Evolutionary conservation across 2,888 invertebrate species (phyloP).

Genomic region (Catotricha subobsoleta): DNA sequence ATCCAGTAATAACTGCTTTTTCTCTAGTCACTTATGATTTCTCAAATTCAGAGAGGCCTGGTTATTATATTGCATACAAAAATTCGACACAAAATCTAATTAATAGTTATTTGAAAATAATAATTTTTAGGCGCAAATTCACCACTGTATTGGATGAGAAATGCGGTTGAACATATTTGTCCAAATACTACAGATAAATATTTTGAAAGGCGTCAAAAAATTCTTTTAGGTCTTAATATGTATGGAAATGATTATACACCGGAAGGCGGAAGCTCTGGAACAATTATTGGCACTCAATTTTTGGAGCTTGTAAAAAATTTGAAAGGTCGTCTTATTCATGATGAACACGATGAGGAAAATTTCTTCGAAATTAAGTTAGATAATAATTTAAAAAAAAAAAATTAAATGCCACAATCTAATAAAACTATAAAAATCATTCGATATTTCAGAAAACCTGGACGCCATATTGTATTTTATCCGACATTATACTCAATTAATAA

Average conservation of each 20-base stretch:
- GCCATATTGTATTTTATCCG: slow-evolving; percentile 73
- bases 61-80: too few species aligned
- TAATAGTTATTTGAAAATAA: too few species aligned
- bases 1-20: slow-evolving; percentile 62
- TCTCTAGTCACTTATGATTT: slow-evolving; percentile 97
- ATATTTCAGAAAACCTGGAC: slow-evolving; percentile 42
- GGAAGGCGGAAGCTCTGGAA: slow-evolving; percentile 54
- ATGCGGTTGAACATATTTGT: slow-evolving; percentile 55
- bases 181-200: slow-evolving; percentile 33
- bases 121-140: slow-evolving; percentile 60
- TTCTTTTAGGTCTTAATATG: slow-evolving; percentile 79
- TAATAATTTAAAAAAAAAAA: too few species aligned
- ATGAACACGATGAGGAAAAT: slow-evolving; percentile 63
- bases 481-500: slow-evolving; percentile 69
- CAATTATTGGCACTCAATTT: slow-evolving; percentile 64
- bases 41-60: slow-evolving; percentile 63
- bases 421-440: too few species aligned
- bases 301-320: slow-evolving; percentile 53
- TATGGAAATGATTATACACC: slow-evolving; percentile 80
- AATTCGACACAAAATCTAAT: too few species aligned
- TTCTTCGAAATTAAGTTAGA: slow-evolving; percentile 69
- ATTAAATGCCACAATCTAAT: too few species aligned
- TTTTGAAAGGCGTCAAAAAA: slow-evolving; percentile 47
- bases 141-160: slow-evolving; percentile 63
- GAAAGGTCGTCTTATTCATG: slow-evolving; percentile 61